Conservation (phyloP, 2,113 vertebrate genomes). For the Plotosus lineatus region DNA sequence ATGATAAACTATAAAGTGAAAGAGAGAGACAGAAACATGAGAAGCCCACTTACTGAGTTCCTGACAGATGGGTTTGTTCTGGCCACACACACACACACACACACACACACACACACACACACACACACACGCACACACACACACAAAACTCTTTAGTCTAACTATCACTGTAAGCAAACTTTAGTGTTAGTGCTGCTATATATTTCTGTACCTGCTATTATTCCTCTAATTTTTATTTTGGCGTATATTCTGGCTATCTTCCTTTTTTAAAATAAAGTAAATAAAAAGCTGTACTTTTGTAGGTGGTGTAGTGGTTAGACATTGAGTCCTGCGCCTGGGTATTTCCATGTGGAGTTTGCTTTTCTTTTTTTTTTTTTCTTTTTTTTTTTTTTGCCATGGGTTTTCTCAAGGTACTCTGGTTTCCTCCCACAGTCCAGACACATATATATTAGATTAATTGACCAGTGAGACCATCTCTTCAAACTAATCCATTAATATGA, state of each 20-base stretch:
- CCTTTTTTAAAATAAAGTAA: neutral
- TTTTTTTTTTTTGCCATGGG: too few species aligned
- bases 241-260: neutral
- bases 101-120: slow-evolving; percentile 17
- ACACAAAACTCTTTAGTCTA: neutral
- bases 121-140: slow-evolving; percentile 16
- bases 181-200: neutral
- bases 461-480: neutral
- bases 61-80: slow-evolving; percentile 70
- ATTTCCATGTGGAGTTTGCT: too few species aligned
- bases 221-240: neutral
- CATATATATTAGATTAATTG: too few species aligned
- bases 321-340: too few species aligned
- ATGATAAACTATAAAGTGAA: neutral
- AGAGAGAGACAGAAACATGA: slow-evolving; percentile 58
- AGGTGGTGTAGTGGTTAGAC: too few species aligned
- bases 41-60: slow-evolving; percentile 66
- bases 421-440: too few species aligned
- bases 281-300: neutral
- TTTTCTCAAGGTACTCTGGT: too few species aligned
- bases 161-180: neutral
- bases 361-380: too few species aligned
- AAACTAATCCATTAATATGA: neutral
- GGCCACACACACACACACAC: slow-evolving; percentile 41
- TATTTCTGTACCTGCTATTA: neutral